phyloP scores from a whole-genome alignment of 2,113 vertebrate genomes.

The Nesogale talazaci region DNA sequence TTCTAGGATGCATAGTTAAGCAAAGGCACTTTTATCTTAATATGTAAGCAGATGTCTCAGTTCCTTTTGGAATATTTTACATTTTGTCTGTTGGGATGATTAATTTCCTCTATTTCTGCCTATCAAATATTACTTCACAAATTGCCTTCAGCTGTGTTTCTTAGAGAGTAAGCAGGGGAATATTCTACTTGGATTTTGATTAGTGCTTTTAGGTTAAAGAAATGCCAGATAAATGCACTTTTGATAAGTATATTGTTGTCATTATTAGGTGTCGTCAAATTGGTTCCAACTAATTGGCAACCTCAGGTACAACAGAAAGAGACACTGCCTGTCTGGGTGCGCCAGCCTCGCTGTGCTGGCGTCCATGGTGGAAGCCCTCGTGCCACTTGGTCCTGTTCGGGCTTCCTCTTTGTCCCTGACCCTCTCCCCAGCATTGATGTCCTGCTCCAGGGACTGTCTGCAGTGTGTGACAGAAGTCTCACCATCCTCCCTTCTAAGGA shows the following conservation, averaged over 20 bases:
- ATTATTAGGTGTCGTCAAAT: not conserved
- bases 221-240: not conserved
- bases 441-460: not conserved
- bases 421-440: not conserved
- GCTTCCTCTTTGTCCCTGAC: not conserved
- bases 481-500: not conserved
- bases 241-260: not conserved
- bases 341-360: not conserved
- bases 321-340: not conserved
- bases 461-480: not conserved
- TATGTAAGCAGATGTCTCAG: not conserved
- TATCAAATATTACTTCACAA: not conserved
- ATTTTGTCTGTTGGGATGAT: not conserved
- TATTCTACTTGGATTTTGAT: constrained; percentile 30
- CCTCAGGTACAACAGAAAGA: not conserved
- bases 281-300: not conserved
- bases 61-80: constrained; percentile 15
- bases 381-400: not conserved
- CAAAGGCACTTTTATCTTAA: not conserved
- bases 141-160: not conserved
- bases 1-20: not conserved
- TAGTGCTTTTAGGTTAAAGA: constrained; percentile 34
- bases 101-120: constrained; percentile 21
- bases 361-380: not conserved
- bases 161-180: constrained; percentile 45